These are phyloP conservation scores for Tupiocoris notatus DNA, from an alignment of 2,888 invertebrate genomes.

Conservation along the genomic window DNA sequence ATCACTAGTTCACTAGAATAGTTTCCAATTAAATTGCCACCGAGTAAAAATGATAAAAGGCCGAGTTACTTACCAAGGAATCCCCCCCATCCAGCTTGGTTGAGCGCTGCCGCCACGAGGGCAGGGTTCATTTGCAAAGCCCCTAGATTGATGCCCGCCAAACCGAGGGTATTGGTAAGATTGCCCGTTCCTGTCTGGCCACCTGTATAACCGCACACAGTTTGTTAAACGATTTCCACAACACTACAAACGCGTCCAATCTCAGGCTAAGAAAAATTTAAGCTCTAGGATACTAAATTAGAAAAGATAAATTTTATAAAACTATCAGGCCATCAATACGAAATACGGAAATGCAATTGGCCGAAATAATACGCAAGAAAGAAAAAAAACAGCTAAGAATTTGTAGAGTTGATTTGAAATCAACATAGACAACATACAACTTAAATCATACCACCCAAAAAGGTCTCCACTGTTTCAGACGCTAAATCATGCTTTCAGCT, in stretches of 20 bases:
- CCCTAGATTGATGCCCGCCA: constrained; percentile 59
- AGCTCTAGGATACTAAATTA: too few relatives aligned
- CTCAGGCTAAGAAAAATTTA: too few relatives aligned
- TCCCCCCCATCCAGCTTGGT: constrained; percentile 77
- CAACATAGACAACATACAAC: not conserved
- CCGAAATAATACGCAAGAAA: not conserved
- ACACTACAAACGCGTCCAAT: too few relatives aligned
- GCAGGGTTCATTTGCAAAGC: constrained; percentile 78
- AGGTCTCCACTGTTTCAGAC: not conserved
- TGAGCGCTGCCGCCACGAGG: constrained; percentile 84
- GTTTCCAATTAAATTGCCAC: too few relatives aligned
- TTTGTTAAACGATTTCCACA: too few relatives aligned
- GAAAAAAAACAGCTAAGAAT: not conserved
- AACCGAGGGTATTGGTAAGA: constrained; percentile 53
- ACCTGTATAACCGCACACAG: too few relatives aligned
- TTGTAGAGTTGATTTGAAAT: not conserved
- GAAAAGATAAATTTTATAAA: too few relatives aligned
- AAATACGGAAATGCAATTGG: not conserved
- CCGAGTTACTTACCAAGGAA: constrained; percentile 64
- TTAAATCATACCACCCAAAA: not conserved
- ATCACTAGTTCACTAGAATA: too few relatives aligned
- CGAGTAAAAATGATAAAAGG: too few relatives aligned
- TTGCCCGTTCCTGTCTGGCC: constrained; percentile 50
- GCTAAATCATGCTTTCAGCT: not conserved
- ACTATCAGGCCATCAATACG: too few relatives aligned